These are phyloP conservation scores for Aselliscus stoliczkanus DNA, from an alignment of 2,797 vertebrate species.

Conservation along the genomic window DNA sequence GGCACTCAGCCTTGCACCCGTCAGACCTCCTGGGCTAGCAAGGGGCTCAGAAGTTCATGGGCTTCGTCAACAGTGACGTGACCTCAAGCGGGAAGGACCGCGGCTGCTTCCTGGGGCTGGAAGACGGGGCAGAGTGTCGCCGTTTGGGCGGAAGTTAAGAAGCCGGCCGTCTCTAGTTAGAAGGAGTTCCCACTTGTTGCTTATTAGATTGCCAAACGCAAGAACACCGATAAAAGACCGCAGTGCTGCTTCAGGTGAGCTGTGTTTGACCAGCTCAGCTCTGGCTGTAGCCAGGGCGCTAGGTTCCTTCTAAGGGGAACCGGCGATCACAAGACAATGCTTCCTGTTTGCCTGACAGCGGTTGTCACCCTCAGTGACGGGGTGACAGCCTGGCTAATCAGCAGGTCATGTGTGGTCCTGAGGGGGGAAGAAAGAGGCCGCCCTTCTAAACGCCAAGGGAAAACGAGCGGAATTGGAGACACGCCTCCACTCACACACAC, in stretches of 20 bases:
- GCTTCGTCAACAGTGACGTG: not conserved
- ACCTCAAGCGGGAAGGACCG: not conserved
- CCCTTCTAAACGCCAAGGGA: not conserved
- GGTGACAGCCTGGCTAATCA: not conserved
- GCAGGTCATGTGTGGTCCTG: no score
- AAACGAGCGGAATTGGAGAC: not conserved
- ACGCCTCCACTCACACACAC: not conserved
- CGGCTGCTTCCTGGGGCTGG: not conserved
- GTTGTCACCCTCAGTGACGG: not conserved
- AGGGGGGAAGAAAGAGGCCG: not conserved
- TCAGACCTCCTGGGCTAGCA: not conserved
- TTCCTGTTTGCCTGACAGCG: not conserved
- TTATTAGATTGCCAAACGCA: not conserved
- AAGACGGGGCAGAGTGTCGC: not conserved
- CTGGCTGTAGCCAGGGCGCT: not conserved
- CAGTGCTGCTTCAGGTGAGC: not conserved
- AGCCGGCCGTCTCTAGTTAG: not conserved
- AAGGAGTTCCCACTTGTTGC: not conserved
- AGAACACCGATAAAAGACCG: not conserved
- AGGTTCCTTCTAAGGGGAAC: not conserved
- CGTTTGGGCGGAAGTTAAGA: not conserved
- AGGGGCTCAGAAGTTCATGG: not conserved
- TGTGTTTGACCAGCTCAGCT: not conserved
- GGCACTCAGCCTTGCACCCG: not conserved
- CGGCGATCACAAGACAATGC: not conserved